Percentiles rank a stretch among this genome's conserved stretches.
Evolutionary conservation across 2,113 vertebrate species (phyloP).

Genomic region (Heterocephalus glaber): DNA sequence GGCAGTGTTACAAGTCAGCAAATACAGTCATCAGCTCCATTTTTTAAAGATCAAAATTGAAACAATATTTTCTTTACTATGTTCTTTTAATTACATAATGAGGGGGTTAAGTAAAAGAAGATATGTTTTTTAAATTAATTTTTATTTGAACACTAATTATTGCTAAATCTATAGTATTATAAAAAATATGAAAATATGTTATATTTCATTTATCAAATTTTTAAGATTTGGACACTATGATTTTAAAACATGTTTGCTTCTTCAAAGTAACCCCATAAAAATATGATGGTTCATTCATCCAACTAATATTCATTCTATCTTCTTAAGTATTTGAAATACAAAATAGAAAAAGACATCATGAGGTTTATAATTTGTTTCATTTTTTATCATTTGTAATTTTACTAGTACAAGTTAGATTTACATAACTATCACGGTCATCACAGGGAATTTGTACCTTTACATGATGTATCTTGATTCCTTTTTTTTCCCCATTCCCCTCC

Average conservation of each 20-base stretch:
- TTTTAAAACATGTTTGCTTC: background rate
- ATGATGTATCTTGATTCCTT: no score
- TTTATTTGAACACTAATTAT: slow-evolving; percentile 52
- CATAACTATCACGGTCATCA: no score
- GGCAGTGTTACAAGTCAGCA: slow-evolving; percentile 67
- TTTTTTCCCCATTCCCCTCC: no score
- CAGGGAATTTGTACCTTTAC: no score
- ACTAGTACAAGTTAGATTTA: no score
- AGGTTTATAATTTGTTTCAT: background rate
- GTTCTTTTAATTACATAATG: slow-evolving; percentile 28
- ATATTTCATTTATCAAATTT: slow-evolving; percentile 11
- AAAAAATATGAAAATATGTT: slow-evolving; percentile 26
- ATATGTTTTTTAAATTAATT: slow-evolving; percentile 46
- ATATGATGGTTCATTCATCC: background rate
- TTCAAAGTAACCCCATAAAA: background rate
- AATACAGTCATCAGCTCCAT: slow-evolving; percentile 66
- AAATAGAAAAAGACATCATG: background rate
- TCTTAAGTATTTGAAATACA: background rate
- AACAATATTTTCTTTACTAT: slow-evolving; percentile 30
- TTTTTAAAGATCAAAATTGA: slow-evolving; percentile 54
- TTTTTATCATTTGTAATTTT: no score
- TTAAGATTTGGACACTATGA: background rate
- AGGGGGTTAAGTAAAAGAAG: background rate
- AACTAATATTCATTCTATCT: slow-evolving; percentile 31
- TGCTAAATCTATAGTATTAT: slow-evolving; percentile 5